Evolutionary conservation across 2,888 invertebrate species (phyloP).

Genomic region (Andrena bicolor): DNA sequence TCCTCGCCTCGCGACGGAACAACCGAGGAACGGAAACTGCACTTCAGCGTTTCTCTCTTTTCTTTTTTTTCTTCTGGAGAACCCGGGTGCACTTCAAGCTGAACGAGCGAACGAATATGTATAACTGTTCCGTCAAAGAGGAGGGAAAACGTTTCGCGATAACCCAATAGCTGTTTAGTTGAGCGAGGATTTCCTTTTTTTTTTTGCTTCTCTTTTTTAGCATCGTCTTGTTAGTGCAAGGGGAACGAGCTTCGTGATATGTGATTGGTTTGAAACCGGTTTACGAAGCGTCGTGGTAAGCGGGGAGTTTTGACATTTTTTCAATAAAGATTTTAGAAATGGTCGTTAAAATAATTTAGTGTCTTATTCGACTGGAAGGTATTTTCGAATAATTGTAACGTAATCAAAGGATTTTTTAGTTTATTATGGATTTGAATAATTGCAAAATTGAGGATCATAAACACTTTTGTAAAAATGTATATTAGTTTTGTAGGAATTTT

Average conservation of each 20-base stretch:
- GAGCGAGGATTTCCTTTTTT: neutral
- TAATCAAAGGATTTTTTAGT: no score
- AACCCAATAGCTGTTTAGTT: constrained; percentile 13
- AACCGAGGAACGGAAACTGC: constrained; percentile 44
- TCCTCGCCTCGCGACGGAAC: constrained; percentile 39
- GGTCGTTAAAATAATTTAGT: no score
- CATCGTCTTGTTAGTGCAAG: neutral
- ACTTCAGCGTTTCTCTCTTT: constrained; percentile 29
- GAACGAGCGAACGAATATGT: constrained; percentile 16
- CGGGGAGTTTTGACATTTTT: neutral
- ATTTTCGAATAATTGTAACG: no score
- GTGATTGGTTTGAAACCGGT: neutral
- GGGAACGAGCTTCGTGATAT: neutral
- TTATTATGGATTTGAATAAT: no score
- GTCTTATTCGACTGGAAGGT: no score
- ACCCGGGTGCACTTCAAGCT: constrained; percentile 22
- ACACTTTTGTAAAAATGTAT: no score
- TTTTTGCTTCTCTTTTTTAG: no score
- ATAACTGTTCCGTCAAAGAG: constrained; percentile 31
- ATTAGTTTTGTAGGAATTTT: no score
- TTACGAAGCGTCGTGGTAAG: neutral
- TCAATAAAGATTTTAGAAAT: no score
- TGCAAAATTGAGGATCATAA: no score
- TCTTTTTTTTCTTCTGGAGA: constrained; percentile 2
- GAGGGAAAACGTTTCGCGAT: neutral